phyloP scores from a whole-genome alignment of 2,888 invertebrate species.

The Dynastes maya region DNA sequence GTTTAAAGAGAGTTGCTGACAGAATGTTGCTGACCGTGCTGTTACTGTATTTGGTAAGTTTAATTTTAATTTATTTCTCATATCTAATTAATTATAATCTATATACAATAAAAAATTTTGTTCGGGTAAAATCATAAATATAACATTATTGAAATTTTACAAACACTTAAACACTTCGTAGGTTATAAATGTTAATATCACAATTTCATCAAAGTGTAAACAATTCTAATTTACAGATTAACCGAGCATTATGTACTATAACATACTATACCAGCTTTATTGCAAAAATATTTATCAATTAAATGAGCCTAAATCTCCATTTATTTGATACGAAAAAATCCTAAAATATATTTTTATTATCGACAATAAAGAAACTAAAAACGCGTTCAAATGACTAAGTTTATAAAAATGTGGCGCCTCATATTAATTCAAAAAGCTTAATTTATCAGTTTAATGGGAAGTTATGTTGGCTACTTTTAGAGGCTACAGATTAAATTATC shows the following conservation, averaged over 20 bases:
- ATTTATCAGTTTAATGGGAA: conserved; percentile 40
- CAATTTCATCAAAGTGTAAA: background rate
- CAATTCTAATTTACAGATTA: conserved; percentile 2
- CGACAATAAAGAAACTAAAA: conserved; percentile 18
- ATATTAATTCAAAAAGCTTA: conserved; percentile 16
- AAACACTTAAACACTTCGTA: background rate
- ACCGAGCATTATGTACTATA: background rate
- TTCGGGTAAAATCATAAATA: too few relatives aligned
- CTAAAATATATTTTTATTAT: conserved; percentile 31
- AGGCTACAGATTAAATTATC: conserved; percentile 37
- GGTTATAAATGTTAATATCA: background rate
- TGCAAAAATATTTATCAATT: conserved; percentile 4
- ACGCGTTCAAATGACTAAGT: conserved; percentile 8
- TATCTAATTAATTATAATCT: background rate
- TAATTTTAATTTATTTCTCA: conserved; percentile 14
- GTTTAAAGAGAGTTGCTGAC: background rate
- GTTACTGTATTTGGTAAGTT: conserved; percentile 39
- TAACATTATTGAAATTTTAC: background rate
- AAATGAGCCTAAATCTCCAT: background rate
- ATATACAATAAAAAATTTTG: too few relatives aligned
- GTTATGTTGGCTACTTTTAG: conserved; percentile 34
- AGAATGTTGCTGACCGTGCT: conserved; percentile 26
- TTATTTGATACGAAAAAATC: background rate
- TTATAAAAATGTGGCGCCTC: conserved; percentile 29
- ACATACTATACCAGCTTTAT: background rate